Base-by-base conservation (phyloP, 2,113 vertebrate species). In the Microtus montanus region DNA sequence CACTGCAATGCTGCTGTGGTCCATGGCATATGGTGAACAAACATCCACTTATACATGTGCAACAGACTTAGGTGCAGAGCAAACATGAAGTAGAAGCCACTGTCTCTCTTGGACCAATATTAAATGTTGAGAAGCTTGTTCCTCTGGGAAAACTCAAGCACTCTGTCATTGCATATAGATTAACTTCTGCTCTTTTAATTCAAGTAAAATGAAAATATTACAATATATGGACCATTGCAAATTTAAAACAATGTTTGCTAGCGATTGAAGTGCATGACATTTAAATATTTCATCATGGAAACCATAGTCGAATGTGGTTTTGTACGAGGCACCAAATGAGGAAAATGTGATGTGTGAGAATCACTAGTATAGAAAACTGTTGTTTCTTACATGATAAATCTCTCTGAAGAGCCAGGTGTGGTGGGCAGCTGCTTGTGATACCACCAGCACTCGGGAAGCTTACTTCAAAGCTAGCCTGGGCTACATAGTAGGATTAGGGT, bases 191-290 rank as follows among this genome's bases (percentile, higher is more conserved):
- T 90, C n/a, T 91, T 93, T 95, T 73, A 92, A 96, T 89, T 82
- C n/a, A 35, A 96, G 89, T 89, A 75, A 82, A 96, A 74, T 95
- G 74, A 94, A 97, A 95, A 63, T 89, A 35, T 84, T 79, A 52
- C 47, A 2, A 10, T 52, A 13, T 84, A 41, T 77, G 1, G 74
- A 52, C 38, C 54, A 44, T 58, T 52, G 24, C 10, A 91, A 80
- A 75, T 90, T 95, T 90, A 54, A 87, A 95, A 91, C 22, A 84
- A 75, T 66, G 83, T 95, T 83, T 92, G 11, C 26, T 93, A 77
- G 61, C 13, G 82, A 0, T 90, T 90, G 38, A 94, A 89, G 89
- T 83, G 2, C 17, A 61, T 80, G 44, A n/a, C 61, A 86, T 68
- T 92, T 94, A 95, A 87, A 77, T 93, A 70, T 28, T 89, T 87